Conservation (phyloP, 2,888 invertebrate genomes). For the Lamellibrachia satsuma region DNA sequence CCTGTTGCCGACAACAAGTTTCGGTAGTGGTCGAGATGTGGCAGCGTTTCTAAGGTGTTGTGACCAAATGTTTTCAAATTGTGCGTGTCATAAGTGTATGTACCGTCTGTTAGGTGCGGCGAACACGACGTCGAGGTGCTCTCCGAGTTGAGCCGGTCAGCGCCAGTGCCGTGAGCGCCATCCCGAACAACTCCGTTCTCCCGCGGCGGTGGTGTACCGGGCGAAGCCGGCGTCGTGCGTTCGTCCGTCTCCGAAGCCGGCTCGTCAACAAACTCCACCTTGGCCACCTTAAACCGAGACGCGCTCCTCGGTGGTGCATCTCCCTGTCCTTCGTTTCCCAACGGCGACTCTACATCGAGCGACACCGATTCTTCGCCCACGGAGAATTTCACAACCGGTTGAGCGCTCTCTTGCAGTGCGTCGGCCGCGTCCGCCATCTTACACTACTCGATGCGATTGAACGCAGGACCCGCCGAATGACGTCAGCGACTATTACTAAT, state of each 20-base stretch:
- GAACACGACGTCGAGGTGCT: background rate
- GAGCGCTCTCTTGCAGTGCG: background rate
- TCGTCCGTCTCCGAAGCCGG: conserved; percentile 9
- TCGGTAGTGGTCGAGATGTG: conserved; percentile 84
- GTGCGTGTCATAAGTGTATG: conserved; percentile 73
- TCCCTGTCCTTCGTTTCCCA: conserved; percentile 20
- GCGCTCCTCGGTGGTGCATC: conserved; percentile 27
- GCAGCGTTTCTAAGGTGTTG: conserved; percentile 80
- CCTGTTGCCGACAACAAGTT: conserved; percentile 71
- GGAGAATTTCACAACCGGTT: conserved; percentile 13
- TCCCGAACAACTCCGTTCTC: background rate
- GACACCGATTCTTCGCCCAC: conserved; percentile 20
- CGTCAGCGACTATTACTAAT: background rate
- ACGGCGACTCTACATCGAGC: background rate
- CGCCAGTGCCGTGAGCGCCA: conserved; percentile 18
- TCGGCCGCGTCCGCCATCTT: background rate
- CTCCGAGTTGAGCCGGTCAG: conserved; percentile 22
- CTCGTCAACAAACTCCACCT: conserved; percentile 32
- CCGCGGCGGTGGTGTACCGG: background rate
- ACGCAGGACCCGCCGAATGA: background rate
- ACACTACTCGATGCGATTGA: background rate
- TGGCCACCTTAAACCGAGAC: conserved; percentile 29
- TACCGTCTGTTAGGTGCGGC: background rate
- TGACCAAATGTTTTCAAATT: conserved; percentile 56
- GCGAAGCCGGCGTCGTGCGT: background rate